Evolutionary conservation across 2,888 invertebrate species (phyloP), one percentile per base, ranked within the genome.

Genomic region (Himalopsyche anomala): DNA sequence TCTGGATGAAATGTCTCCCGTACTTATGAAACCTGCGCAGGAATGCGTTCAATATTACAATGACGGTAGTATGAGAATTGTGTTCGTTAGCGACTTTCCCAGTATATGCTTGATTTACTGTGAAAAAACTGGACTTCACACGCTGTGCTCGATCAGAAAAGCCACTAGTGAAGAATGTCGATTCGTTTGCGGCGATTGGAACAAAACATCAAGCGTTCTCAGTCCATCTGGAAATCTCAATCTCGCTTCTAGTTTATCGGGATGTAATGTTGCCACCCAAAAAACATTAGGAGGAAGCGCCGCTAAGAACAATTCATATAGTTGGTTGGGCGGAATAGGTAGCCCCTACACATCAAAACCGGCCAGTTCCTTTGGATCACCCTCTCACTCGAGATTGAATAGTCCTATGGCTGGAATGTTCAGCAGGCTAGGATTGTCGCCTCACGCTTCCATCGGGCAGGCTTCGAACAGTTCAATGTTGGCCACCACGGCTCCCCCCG

Each of bases 1-100:
- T 0, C 92, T 98, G 84, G 97, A 99, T 91, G 98, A 99, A 92
- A 96, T 98, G 42, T 96, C 96, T 85, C 98, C 98, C 0, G 94
- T 98, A 55, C 92, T 97, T 9, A 93, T 96, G 87, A 96, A 95
- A 90, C 55, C 62, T 36, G 95, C 96, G 19, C 93, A 95, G 87
- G 93, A 93, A 85, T 92, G 93, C 0, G 90, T 95, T 0, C 94
- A 94, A 84, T 94, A 95, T 89, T 93, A 95, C 87, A 95, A 94
- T n/a, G 95, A 95, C 89, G 93, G 93, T 0, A 94, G 94, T 79
- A 89, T 95, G 83, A 94, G 95, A 90, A 95, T 98, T 9, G 95
- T 98, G 82, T 98, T 95, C 90, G 96, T 97, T 0, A 95, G 94
- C 90, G 94, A 95, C 38, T 94, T 95, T 85, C 97, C 97, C 0